Base-by-base conservation (phyloP, 35 echinoderm and acorn worm species). In the Acanthaster planci region DNA sequence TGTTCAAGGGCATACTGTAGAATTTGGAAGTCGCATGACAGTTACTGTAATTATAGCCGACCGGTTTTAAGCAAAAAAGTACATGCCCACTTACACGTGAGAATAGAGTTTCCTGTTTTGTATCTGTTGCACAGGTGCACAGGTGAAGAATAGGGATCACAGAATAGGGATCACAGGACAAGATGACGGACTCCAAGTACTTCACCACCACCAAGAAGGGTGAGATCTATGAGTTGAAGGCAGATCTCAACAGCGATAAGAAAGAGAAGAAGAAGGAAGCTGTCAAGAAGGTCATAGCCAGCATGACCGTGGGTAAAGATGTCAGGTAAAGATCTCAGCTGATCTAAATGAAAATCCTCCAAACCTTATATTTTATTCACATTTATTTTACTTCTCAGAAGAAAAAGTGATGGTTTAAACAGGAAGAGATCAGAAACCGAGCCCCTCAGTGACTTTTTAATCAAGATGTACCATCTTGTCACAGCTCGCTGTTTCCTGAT, bases 121-220 rank as follows among this genome's bases (percentile, higher is more conserved):
- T n/a, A n/a, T n/a, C n/a, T n/a, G n/a, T n/a, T n/a, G n/a, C n/a
- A n/a, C n/a, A n/a, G n/a, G n/a, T n/a, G n/a, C n/a, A n/a, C n/a
- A n/a, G n/a, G n/a, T n/a, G n/a, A n/a, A n/a, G n/a, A n/a, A n/a
- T n/a, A n/a, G n/a, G n/a, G n/a, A n/a, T n/a, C n/a, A n/a, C n/a
- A 12, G 42, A 47, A 47, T 47, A 47, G 12, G 12, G 4, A 47
- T 47, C 42, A 72, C 1, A 72, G n/a, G 0, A 50, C 96, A 99
- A 52, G 8, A 99, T 99, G 96, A 90, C 96, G 36, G 96, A 99
- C 44, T 99, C 96, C 39, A 99, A 99, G 50, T 99, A 99, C 59
- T 99, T 99, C 79, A 99, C 96, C 36, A 99, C 96, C 60, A 99
- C 96, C 80, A 99, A 99, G 89, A 99, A 99, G 83, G 96, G 96